Conservation (phyloP, 2,888 invertebrate species). For the Drosophila lutescens region DNA sequence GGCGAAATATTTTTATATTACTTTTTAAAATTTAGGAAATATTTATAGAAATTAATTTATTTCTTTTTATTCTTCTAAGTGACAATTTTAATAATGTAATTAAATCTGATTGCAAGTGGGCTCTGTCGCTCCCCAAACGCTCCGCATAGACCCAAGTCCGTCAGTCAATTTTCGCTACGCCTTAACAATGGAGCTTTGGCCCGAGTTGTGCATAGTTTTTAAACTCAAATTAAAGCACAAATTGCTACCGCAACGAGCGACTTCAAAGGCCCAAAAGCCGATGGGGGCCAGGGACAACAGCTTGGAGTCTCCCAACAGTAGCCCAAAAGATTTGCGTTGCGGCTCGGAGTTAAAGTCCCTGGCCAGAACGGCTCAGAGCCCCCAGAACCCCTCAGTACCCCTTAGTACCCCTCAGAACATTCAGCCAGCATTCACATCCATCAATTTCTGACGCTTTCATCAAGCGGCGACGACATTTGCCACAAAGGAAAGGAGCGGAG, state of each 20-base stretch:
- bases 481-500: constrained; percentile 42
- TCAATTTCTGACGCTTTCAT: constrained; percentile 83
- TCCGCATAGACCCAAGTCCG: constrained; percentile 10
- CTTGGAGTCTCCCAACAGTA: constrained; percentile 49
- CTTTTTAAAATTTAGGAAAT: too few species aligned
- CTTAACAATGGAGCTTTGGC: constrained; percentile 60
- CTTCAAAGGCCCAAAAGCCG: constrained; percentile 69
- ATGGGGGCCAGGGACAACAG: constrained; percentile 28
- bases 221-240: constrained; percentile 80
- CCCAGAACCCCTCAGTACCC: constrained; percentile 2
- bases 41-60: too few species aligned
- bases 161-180: constrained; percentile 26
- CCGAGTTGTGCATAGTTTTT: constrained; percentile 74
- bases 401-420: constrained; percentile 17
- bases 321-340: constrained; percentile 78
- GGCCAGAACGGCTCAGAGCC: constrained; percentile 9
- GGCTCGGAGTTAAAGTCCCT: constrained; percentile 62
- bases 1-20: too few species aligned
- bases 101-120: not conserved
- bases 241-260: constrained; percentile 73
- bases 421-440: constrained; percentile 75
- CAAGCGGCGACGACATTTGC: constrained; percentile 66
- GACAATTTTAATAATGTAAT: not conserved
- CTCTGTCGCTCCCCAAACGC: not conserved
- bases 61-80: not conserved